These are phyloP conservation scores for Anseranas semipalmata DNA, from an alignment of 2,113 vertebrate species.

Conservation along the genomic window DNA sequence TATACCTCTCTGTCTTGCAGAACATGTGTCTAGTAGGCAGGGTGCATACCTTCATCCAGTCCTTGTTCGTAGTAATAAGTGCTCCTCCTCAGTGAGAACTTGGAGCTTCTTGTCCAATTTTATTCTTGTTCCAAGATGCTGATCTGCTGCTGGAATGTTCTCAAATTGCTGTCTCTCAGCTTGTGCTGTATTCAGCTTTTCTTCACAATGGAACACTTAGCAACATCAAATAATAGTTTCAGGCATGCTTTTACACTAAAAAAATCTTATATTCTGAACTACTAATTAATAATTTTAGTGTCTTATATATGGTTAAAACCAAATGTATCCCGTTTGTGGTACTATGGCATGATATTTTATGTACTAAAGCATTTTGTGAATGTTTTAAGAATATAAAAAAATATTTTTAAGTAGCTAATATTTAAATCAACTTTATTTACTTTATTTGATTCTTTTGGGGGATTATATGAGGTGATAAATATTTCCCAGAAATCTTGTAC, in stretches of 20 bases:
- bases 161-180: background rate
- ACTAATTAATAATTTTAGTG: background rate
- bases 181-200: background rate
- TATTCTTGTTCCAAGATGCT: background rate
- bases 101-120: background rate
- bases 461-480: background rate
- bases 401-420: background rate
- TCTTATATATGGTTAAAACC: background rate
- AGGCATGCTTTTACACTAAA: background rate
- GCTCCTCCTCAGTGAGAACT: background rate
- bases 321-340: background rate
- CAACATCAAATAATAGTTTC: background rate
- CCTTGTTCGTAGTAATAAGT: background rate
- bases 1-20: background rate
- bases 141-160: background rate
- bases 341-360: fast-evolving
- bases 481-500: background rate
- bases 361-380: background rate
- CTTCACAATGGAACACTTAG: background rate
- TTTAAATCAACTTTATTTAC: background rate
- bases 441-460: background rate
- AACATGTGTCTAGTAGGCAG: no score
- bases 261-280: background rate
- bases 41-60: background rate
- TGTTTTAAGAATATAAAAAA: background rate